Base-by-base conservation (phyloP, 2,797 vertebrate genomes). In the Silurus aristotelis region DNA sequence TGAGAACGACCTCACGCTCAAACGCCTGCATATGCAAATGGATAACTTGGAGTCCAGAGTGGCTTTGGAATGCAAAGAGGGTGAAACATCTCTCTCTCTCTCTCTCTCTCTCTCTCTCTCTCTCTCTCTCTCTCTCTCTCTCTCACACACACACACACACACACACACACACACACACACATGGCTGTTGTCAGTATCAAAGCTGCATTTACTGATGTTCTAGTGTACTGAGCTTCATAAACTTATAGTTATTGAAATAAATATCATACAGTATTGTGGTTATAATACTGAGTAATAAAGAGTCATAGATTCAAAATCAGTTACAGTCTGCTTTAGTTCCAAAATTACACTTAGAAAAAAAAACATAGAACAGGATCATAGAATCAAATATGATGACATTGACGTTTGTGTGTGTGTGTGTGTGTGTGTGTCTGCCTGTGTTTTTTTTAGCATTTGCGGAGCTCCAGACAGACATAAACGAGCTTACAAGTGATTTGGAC, bases 21-120 rank as follows among this genome's bases (percentile, higher is more conserved):
- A 98, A 92, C 93, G 98, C 75, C 94, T 99, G 87, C 98, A 99
- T 92, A 98, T 99, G 97, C 98, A 99, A 93, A 99, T 99, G 98
- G 98, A 99, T 95, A 99, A 97, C 78, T 94, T 99, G 87, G 98
- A 99, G 91, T 99, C 98, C 14, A 95, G 98, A 0, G 97, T 99
- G 88, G 98, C 98, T 85, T 92, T 99, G 89, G 98, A 99, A 92
- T 99, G 98, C 91, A 99, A 99, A 90, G 97, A 99, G 89, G 98
- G 98, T 98, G 68, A 90, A 92, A 71, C 56, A 0, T 5, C 58
- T 66, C 14, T 20, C 60, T 61, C 60, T 20, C 60, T 61, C 20
- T 52, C 48, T 1, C 48, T 52, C 48, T 52, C 48, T 14, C n/a
- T 83, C 12, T 83, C 43, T 8, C 46, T 5, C 58, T 66, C 14